These are phyloP conservation scores for Cynocephalus volans DNA, from an alignment of 2,113 vertebrate species.

Conservation along the genomic window DNA sequence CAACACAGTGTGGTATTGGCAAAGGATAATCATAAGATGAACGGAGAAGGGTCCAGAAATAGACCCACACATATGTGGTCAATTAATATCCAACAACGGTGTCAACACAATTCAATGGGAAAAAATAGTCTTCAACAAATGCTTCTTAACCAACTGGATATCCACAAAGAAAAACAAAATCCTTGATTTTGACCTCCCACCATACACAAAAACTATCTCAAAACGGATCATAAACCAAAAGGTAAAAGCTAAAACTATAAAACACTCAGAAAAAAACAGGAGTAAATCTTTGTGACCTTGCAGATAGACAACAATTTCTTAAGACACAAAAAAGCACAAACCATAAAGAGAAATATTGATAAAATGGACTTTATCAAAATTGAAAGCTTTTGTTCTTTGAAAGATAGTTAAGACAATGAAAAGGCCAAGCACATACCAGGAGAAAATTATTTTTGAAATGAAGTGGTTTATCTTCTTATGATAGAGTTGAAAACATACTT, in stretches of 20 bases:
- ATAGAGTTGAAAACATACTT: slow-evolving; percentile 51
- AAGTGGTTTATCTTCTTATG: background rate
- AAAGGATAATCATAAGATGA: background rate
- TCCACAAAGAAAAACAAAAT: background rate
- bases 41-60: background rate
- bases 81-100: background rate
- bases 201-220: background rate
- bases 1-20: background rate
- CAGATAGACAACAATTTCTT: background rate
- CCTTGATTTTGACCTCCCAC: background rate
- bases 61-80: background rate
- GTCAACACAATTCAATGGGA: background rate
- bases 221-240: background rate
- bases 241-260: background rate
- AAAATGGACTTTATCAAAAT: background rate
- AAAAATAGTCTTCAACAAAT: background rate
- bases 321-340: background rate
- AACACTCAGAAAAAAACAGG: background rate
- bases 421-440: background rate
- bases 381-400: slow-evolving; percentile 10
- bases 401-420: slow-evolving; percentile 10
- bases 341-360: background rate
- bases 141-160: background rate
- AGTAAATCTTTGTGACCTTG: background rate
- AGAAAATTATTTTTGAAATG: background rate